Evolutionary conservation across 2,888 invertebrate species (phyloP), one percentile per base, ranked within the genome.

Genomic region (Drosophila yooni): DNA sequence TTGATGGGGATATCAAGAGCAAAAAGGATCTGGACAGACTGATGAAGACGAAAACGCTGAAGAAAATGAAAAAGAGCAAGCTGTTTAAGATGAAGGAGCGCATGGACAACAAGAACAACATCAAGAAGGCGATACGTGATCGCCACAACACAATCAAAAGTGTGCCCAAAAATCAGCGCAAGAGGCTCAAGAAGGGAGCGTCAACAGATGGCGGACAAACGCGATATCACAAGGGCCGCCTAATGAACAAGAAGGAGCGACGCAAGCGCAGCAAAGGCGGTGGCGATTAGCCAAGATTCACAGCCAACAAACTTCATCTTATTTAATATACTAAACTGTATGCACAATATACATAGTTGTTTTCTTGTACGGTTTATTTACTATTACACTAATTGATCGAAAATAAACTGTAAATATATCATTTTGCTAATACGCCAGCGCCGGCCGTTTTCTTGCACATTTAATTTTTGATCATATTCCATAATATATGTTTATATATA

Each of bases 1-100:
- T 21, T 0, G 62, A 72, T 4, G 33, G 52, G 18, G 77, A 83
- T 0, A 65, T 70, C 5, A 76, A 69, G 40, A 91, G 84, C 50
- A 95, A 96, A 90, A 96, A 96, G 91, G 96, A 96, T 83, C 92
- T 97, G 2, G 96, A 96, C 85, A 95, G 94, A 82, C 93, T 95
- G 73, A 94, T 96, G 11, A 96, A 96, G 85, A 95, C 95, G 76
- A 95, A 96, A 91, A 96, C 96, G 0, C 94, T 96, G 0, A 96
- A 96, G 84, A 95, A 95, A 90, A 94, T 97, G 21, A 95, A 96
- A 88, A 96, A 96, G 79, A 97, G 96, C 89, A 97, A 96, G 94
- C 95, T 95, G 0, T 97, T 96, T 87, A 95, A 96, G 93, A 95
- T 94, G 93, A 97, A 97, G 89, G 95, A 95, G 81, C 95, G 95